A percentile compares a stretch with the other conserved stretches of the same genome.
Evolutionary conservation across 2,113 vertebrate species (phyloP).

Genomic region (Lepus americanus): DNA sequence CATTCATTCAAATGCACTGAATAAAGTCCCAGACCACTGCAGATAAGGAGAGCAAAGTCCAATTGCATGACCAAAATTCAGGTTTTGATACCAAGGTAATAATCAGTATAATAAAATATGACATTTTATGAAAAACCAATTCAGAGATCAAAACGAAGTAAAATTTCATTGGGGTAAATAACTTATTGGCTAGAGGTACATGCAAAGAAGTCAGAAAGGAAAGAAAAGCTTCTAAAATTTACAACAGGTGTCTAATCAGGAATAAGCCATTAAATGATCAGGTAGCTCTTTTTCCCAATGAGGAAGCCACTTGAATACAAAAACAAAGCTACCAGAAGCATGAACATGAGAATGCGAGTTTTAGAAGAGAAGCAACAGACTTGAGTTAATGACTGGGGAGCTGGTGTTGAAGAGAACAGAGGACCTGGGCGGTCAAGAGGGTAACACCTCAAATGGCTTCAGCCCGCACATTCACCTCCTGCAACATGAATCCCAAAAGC

Average conservation of each 20-base stretch:
- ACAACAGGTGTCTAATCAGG: background rate
- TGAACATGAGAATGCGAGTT: constrained; percentile 45
- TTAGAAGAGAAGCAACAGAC: constrained; percentile 26
- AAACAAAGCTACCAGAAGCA: background rate
- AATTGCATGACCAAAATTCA: constrained; percentile 54
- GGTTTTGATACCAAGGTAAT: constrained; percentile 10
- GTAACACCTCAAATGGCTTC: constrained; percentile 30
- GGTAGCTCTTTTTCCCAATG: background rate
- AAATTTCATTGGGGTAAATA: background rate
- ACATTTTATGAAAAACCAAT: background rate
- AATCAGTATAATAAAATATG: background rate
- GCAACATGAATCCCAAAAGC: background rate
- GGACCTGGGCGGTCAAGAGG: background rate
- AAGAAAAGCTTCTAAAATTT: background rate
- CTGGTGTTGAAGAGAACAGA: constrained; percentile 12
- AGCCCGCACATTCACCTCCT: background rate
- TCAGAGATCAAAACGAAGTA: constrained; percentile 24
- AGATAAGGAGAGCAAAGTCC: background rate
- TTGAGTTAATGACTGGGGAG: constrained; percentile 6
- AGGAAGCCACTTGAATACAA: constrained; percentile 22
- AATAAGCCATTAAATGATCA: constrained; percentile 11
- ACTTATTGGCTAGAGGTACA: background rate
- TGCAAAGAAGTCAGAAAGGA: background rate
- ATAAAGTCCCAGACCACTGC: background rate
- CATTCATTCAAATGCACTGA: background rate